Evolutionary conservation across 2,888 invertebrate species (phyloP), one percentile per base, ranked within the genome.

Genomic region (Torymus tubicola): DNA sequence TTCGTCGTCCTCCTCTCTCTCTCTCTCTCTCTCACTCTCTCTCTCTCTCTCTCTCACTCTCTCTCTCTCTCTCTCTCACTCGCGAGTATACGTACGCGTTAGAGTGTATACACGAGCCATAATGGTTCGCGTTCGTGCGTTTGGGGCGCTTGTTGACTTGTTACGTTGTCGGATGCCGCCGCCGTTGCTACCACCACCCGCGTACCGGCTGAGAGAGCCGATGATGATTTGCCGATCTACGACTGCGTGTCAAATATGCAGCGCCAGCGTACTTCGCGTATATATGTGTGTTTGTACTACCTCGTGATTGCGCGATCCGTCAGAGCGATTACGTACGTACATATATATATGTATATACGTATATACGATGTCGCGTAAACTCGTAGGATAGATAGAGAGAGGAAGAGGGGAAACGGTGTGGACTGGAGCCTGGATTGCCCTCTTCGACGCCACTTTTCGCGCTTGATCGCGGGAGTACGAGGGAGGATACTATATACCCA

Each of bases 121-220:
- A 81, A 75, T 78, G 72, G 65, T 18, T 55, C 57, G 52, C 57
- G 53, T 53, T 12, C 71, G 42, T n/a, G 21, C 21, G 21, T 2
- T 21, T 21, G 84, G 31, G 42, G 84, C 53, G 42, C 84, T 86
- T 88, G 89, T 89, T 90, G 87, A 90, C 88, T 89, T 89, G 90
- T 89, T 88, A 90, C 88, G 87, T 87, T 90, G 90, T 89, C 89
- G 88, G 87, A 88, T 86, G 86, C 87, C 87, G 86, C 87, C 87
- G 86, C 85, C 86, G 84, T 84, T 21, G 55, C 10, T 4, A n/a
- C 13, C 64, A 31, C 8, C 21, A 2, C 21, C 8, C 21, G 21
- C 21, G 21, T 21, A 21, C 21, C 21, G 21, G 21, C 21, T 21
- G 85, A 86, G 18, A 61, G 13, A 76, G 85, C 85, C 87, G 63